Percentiles rank a stretch among this genome's conserved stretches.
Evolutionary conservation across 2,888 invertebrate species (phyloP).

Genomic region (Cactoblastis cactorum): DNA sequence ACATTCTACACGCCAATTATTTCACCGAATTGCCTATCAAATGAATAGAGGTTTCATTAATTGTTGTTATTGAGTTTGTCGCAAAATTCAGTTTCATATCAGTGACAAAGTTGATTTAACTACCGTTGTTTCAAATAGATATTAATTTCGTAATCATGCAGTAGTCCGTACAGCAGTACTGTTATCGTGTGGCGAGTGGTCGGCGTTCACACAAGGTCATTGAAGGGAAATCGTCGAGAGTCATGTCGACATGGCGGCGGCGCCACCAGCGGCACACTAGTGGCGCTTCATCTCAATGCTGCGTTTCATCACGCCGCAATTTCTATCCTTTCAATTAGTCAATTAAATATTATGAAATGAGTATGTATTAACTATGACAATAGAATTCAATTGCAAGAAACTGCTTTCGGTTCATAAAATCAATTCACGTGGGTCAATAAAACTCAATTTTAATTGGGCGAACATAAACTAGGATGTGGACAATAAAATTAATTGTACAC

Average conservation of each 20-base stretch:
- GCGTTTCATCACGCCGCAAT: slow-evolving; percentile 53
- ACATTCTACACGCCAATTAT: slow-evolving; percentile 29
- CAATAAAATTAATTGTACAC: slow-evolving; percentile 48
- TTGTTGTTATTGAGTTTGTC: slow-evolving; percentile 28
- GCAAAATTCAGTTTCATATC: slow-evolving; percentile 30
- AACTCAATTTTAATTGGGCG: slow-evolving; percentile 26
- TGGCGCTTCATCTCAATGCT: slow-evolving; percentile 57
- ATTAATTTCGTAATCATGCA: slow-evolving; percentile 39
- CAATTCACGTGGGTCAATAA: slow-evolving; percentile 27
- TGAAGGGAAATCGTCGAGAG: slow-evolving; percentile 69
- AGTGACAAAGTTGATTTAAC: slow-evolving; percentile 21
- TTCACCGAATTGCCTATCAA: slow-evolving; percentile 31
- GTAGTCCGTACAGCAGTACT: slow-evolving; percentile 40
- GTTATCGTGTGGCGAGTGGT: slow-evolving; percentile 49
- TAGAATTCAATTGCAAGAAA: slow-evolving; percentile 20
- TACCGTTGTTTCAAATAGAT: slow-evolving; percentile 22
- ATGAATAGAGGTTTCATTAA: slow-evolving; percentile 30
- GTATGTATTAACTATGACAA: too few relatives aligned
- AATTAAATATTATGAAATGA: neutral
- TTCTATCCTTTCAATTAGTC: slow-evolving; percentile 42
- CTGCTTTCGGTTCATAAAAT: slow-evolving; percentile 25
- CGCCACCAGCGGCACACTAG: slow-evolving; percentile 30
- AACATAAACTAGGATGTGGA: slow-evolving; percentile 32
- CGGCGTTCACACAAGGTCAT: slow-evolving; percentile 65
- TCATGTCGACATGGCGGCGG: slow-evolving; percentile 53